Conservation (phyloP, 2,797 vertebrate genomes). For the Jordanella pulchra region DNA sequence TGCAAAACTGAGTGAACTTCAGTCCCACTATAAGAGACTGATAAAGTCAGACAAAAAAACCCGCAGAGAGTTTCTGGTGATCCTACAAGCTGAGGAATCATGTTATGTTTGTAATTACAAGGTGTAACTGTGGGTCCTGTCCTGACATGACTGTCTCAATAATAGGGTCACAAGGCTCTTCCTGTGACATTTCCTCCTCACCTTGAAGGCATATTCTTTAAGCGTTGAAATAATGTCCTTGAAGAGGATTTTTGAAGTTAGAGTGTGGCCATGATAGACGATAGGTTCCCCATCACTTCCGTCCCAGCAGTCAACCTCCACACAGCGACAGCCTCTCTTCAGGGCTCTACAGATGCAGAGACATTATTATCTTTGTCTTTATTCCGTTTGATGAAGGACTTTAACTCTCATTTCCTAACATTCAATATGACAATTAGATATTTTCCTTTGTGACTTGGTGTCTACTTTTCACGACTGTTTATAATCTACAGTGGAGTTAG, state of each 20-base stretch:
- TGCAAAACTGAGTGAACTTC: too few relatives aligned
- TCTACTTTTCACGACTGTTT: background rate
- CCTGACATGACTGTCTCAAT: too few relatives aligned
- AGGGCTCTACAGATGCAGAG: constrained; percentile 80
- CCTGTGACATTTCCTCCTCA: constrained; percentile 44
- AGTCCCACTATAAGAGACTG: too few relatives aligned
- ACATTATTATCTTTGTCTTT: background rate
- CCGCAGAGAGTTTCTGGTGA: too few relatives aligned
- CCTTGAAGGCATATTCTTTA: constrained; percentile 92
- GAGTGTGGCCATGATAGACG: constrained; percentile 94
- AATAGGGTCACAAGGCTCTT: background rate
- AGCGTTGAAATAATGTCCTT: constrained; percentile 87
- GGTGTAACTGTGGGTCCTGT: background rate
- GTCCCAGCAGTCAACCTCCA: constrained; percentile 97
- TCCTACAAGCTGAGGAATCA: too few relatives aligned
- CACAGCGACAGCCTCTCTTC: constrained; percentile 89
- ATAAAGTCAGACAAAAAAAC: too few relatives aligned
- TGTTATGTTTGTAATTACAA: too few relatives aligned
- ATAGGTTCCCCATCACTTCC: constrained; percentile 90
- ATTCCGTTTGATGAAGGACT: background rate
- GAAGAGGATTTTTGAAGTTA: constrained; percentile 96
- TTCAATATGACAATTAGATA: background rate
- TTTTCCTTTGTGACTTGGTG: background rate
- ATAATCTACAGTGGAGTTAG: background rate
- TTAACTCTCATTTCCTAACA: background rate